phyloP scores from a whole-genome alignment of 1,140 invertebrate species.

The Frieseomelitta varia region DNA sequence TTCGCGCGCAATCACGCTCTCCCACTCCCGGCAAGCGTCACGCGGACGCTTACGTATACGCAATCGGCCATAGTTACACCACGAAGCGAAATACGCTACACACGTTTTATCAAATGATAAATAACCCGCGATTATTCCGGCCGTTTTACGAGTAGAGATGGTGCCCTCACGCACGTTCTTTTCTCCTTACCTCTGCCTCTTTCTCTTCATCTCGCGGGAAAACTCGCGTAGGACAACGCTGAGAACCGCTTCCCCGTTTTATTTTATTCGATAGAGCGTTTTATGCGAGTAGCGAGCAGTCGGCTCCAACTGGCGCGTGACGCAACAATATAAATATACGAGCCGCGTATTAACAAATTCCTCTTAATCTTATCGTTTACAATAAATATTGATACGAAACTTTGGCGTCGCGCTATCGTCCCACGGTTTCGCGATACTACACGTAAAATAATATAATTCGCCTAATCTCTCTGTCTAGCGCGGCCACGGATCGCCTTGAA shows the following conservation, averaged over 20 bases:
- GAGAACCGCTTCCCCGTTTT: slow-evolving; percentile 73
- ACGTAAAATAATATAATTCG: slow-evolving; percentile 76
- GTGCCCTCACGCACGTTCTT: slow-evolving; percentile 75
- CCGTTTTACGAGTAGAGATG: slow-evolving; percentile 76
- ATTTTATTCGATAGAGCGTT: slow-evolving; percentile 68
- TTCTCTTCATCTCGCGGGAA: too few species aligned
- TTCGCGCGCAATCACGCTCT: background rate
- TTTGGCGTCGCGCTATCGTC: slow-evolving; percentile 72
- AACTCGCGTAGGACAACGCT: slow-evolving; percentile 5
- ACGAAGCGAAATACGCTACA: slow-evolving; percentile 70
- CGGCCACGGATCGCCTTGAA: slow-evolving; percentile 45
- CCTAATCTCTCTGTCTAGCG: slow-evolving; percentile 65
- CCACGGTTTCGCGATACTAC: slow-evolving; percentile 47
- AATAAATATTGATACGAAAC: slow-evolving; percentile 79
- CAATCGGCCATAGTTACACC: slow-evolving; percentile 60
- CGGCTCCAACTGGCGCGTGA: slow-evolving; percentile 63
- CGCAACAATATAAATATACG: slow-evolving; percentile 79
- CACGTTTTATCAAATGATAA: slow-evolving; percentile 78
- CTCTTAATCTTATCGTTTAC: slow-evolving; percentile 79
- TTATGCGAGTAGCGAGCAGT: too few species aligned
- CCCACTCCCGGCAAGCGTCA: background rate
- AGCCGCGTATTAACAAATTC: slow-evolving; percentile 72
- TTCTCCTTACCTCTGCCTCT: too few species aligned
- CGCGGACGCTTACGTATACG: slow-evolving; percentile 31
- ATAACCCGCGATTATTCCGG: slow-evolving; percentile 69